A percentile compares a stretch with the other conserved stretches of the same genome.
These are phyloP conservation scores for Ailuropoda melanoleuca DNA, from an alignment of 2,113 vertebrate species.

Conservation along the genomic window DNA sequence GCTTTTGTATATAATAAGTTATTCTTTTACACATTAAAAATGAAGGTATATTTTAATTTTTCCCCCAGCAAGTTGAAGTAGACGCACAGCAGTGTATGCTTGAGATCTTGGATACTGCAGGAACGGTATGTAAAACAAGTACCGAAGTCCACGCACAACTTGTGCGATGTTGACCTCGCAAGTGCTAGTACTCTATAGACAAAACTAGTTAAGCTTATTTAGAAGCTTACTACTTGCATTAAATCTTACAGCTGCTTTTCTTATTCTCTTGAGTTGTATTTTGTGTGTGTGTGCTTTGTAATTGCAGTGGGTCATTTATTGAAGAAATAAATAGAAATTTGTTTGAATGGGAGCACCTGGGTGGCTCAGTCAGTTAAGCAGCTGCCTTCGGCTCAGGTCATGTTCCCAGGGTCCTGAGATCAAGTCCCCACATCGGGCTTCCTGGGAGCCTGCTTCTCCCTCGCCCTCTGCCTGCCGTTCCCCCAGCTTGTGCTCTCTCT, in stretches of 20 bases:
- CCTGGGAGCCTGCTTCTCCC: no score
- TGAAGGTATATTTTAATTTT: slow-evolving; percentile 66
- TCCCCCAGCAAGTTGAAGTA: slow-evolving; percentile 91
- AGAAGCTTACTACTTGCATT: slow-evolving; percentile 9
- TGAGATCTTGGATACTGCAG: slow-evolving; percentile 92
- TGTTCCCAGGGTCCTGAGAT: no score
- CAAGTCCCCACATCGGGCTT: no score
- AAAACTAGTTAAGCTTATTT: background rate
- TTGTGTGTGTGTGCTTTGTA: background rate
- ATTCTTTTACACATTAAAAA: background rate
- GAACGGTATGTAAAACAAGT: slow-evolving; percentile 87
- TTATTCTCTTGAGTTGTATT: background rate
- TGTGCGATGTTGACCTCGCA: background rate
- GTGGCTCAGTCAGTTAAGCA: no score
- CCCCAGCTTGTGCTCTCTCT: no score
- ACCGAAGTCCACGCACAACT: background rate
- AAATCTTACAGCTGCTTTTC: background rate
- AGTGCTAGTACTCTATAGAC: background rate
- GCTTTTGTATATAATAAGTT: slow-evolving; percentile 14
- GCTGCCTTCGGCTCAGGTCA: no score
- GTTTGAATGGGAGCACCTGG: background rate
- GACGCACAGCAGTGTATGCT: slow-evolving; percentile 93
- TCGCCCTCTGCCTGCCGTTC: no score
- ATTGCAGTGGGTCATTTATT: background rate
- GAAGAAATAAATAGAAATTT: slow-evolving; percentile 12